phyloP scores from a whole-genome alignment of 2,888 invertebrate species.

The Andrena hattorfiana region DNA sequence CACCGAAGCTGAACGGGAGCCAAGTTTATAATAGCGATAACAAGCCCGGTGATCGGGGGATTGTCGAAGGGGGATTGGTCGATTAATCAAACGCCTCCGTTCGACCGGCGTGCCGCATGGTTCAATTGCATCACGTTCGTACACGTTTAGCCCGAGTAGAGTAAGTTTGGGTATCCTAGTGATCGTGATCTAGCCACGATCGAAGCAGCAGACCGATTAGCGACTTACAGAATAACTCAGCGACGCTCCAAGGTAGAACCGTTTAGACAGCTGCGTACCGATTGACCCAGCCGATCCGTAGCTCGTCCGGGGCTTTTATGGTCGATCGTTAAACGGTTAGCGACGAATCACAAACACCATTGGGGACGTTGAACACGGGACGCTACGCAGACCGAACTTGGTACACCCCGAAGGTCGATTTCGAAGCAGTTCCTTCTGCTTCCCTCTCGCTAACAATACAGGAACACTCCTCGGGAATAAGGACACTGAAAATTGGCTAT shows the following conservation, averaged over 20 bases:
- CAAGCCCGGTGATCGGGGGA: not conserved
- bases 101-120: slow-evolving; percentile 26
- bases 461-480: too few relatives aligned
- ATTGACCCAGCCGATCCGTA: slow-evolving; percentile 38
- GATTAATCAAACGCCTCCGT: not conserved
- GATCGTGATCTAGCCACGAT: slow-evolving; percentile 59
- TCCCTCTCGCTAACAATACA: not conserved
- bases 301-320: slow-evolving; percentile 27
- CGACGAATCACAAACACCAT: not conserved
- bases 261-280: slow-evolving; percentile 55
- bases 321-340: not conserved
- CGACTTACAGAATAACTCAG: slow-evolving; percentile 26
- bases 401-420: slow-evolving; percentile 33
- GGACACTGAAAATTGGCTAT: too few relatives aligned
- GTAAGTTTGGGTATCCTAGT: slow-evolving; percentile 44
- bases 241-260: slow-evolving; percentile 57
- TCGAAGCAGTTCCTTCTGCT: not conserved
- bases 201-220: slow-evolving; percentile 43
- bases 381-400: not conserved
- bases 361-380: not conserved
- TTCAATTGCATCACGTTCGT: slow-evolving; percentile 61
- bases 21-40: slow-evolving; percentile 1
- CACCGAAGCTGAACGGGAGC: too few relatives aligned
- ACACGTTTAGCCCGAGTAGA: slow-evolving; percentile 64
- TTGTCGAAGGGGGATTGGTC: not conserved